Evolutionary conservation across 1,140 invertebrate species (phyloP).

Genomic region (Sycophila sp.): DNA sequence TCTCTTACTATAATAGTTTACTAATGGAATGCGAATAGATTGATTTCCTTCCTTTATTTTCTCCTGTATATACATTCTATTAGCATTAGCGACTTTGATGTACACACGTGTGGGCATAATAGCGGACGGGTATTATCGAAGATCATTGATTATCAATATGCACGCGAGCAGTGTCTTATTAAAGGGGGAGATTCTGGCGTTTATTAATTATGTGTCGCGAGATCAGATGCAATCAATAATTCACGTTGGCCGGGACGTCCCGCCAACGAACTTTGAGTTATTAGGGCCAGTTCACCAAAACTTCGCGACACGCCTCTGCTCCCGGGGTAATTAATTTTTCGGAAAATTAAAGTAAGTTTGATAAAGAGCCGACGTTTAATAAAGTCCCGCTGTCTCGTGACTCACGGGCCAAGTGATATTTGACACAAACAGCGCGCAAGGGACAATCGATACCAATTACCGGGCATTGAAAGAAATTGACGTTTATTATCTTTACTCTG

Average conservation of each 20-base stretch:
- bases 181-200: background rate
- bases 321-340: background rate
- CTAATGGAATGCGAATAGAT: too few relatives aligned
- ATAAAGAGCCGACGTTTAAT: background rate
- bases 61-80: too few relatives aligned
- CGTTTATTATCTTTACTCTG: slow-evolving; percentile 15
- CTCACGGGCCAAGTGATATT: background rate
- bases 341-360: background rate
- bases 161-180: background rate
- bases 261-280: background rate
- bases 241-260: background rate
- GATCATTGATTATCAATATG: background rate
- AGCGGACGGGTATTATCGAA: background rate
- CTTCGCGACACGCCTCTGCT: background rate
- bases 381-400: background rate
- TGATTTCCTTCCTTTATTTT: background rate
- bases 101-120: too few relatives aligned
- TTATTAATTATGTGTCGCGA: background rate
- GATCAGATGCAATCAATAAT: background rate
- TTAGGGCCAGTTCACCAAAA: background rate
- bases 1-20: too few relatives aligned
- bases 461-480: slow-evolving; percentile 22
- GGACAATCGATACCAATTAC: slow-evolving; percentile 31
- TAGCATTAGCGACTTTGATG: too few relatives aligned
- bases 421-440: background rate